These are phyloP conservation scores for Lophius americanus DNA, from an alignment of 2,797 vertebrate species.

Conservation along the genomic window DNA sequence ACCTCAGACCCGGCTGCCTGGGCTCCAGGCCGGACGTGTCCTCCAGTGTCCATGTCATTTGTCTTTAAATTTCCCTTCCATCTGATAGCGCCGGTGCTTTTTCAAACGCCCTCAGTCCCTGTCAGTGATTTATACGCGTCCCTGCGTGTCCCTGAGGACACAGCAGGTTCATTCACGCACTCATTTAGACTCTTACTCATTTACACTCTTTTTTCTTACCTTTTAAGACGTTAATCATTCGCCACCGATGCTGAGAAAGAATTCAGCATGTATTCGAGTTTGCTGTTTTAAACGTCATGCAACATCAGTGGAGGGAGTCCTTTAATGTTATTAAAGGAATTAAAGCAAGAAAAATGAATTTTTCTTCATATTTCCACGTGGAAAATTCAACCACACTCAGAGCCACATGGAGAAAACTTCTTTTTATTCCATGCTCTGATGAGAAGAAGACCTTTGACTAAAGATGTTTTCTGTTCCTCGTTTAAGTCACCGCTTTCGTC, in stretches of 20 bases:
- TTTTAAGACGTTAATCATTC: slow-evolving; percentile 17
- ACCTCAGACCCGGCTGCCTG: slow-evolving; percentile 53
- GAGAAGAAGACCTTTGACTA: slow-evolving; percentile 8
- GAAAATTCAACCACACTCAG: no score
- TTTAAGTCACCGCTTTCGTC: slow-evolving; percentile 53
- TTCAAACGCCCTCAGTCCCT: slow-evolving; percentile 56
- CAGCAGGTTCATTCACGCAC: slow-evolving; percentile 48
- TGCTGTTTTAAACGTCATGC: slow-evolving; percentile 5
- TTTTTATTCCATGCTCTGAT: slow-evolving; percentile 7
- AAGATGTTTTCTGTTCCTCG: slow-evolving; percentile 37
- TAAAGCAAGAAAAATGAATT: slow-evolving; percentile 1
- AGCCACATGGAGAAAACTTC: slow-evolving; percentile 1
- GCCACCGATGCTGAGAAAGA: neutral
- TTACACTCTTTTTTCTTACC: slow-evolving; percentile 7
- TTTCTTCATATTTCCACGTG: neutral
- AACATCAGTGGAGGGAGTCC: neutral
- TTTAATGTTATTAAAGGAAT: slow-evolving; percentile 20
- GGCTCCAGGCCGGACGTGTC: slow-evolving; percentile 65
- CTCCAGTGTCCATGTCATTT: slow-evolving; percentile 67
- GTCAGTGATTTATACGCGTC: slow-evolving; percentile 67
- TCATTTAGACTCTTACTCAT: slow-evolving; percentile 33
- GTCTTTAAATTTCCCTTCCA: slow-evolving; percentile 69
- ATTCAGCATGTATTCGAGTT: neutral
- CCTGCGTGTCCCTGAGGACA: slow-evolving; percentile 42
- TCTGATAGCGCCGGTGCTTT: slow-evolving; percentile 57